phyloP scores from a whole-genome alignment of 2,113 vertebrate genomes.

The Syngnathus typhle region DNA sequence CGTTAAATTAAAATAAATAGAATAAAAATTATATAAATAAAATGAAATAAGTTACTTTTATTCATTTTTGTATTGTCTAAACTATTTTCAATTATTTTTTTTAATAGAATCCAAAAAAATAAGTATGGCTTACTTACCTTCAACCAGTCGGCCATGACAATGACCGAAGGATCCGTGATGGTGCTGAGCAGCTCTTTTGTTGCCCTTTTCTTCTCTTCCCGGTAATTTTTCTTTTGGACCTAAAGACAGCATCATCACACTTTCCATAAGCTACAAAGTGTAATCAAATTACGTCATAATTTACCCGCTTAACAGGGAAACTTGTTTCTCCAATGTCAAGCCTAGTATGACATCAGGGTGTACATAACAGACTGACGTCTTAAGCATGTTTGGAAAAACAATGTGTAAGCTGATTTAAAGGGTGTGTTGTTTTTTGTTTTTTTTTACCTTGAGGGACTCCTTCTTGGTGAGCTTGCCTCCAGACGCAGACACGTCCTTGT shows the following conservation, averaged over 20 bases:
- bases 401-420: not conserved
- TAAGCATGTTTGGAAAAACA: constrained; percentile 14
- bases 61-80: too few relatives aligned
- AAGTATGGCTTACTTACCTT: constrained; percentile 71
- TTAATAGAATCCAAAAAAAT: not conserved
- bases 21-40: too few relatives aligned
- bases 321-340: not conserved
- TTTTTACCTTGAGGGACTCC: constrained; percentile 95
- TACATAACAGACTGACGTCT: not conserved
- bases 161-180: constrained; percentile 94
- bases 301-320: not conserved
- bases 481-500: constrained; percentile 85
- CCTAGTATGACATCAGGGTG: not conserved
- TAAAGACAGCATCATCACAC: constrained; percentile 40
- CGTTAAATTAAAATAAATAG: too few relatives aligned
- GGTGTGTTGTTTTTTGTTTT: too few relatives aligned
- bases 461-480: constrained; percentile 97
- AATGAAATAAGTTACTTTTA: too few relatives aligned
- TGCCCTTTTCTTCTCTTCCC: constrained; percentile 96
- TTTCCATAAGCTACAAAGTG: not conserved
- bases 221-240: constrained; percentile 99
- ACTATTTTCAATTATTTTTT: too few relatives aligned
- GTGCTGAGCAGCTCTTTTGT: constrained; percentile 97
- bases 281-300: not conserved
- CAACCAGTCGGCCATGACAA: constrained; percentile 97